Evolutionary conservation across 2,888 invertebrate genomes (phyloP).

Genomic region (Spisula solida): DNA sequence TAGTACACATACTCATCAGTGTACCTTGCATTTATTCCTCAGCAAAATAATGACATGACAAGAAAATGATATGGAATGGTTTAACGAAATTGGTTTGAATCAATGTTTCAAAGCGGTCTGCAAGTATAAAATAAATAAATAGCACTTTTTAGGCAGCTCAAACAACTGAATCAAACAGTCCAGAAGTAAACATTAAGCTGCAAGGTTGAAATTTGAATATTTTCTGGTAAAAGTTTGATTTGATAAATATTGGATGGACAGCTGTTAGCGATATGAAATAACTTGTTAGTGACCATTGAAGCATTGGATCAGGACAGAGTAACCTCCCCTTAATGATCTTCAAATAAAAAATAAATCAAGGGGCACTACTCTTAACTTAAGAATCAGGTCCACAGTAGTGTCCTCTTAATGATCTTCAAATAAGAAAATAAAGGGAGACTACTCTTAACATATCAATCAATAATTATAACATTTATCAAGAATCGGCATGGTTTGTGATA

Average conservation of each 20-base stretch:
- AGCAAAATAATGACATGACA: conserved; percentile 7
- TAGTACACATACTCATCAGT: neutral
- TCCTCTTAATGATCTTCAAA: neutral
- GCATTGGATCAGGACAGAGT: neutral
- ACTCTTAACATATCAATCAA: conserved; percentile 27
- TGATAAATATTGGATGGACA: neutral
- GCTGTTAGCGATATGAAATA: neutral
- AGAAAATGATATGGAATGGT: conserved; percentile 22
- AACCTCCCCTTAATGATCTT: neutral
- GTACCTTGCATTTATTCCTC: neutral
- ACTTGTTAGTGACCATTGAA: conserved; percentile 28
- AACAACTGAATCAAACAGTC: neutral
- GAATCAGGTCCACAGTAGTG: neutral
- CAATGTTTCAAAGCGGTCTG: conserved; percentile 16
- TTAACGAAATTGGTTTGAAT: neutral
- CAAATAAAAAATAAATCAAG: neutral
- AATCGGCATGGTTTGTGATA: conserved; percentile 54
- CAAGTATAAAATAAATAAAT: neutral
- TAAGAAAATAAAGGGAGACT: conserved; percentile 2
- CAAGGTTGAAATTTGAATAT: neutral
- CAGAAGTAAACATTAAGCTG: neutral
- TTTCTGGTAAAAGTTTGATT: conserved; percentile 7
- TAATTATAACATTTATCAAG: conserved; percentile 14
- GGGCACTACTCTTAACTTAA: conserved; percentile 12
- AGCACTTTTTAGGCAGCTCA: neutral